Percentiles rank a stretch among this genome's conserved stretches.
Evolutionary conservation across 1,140 invertebrate species (phyloP).

Genomic region (Meteorus sp.): DNA sequence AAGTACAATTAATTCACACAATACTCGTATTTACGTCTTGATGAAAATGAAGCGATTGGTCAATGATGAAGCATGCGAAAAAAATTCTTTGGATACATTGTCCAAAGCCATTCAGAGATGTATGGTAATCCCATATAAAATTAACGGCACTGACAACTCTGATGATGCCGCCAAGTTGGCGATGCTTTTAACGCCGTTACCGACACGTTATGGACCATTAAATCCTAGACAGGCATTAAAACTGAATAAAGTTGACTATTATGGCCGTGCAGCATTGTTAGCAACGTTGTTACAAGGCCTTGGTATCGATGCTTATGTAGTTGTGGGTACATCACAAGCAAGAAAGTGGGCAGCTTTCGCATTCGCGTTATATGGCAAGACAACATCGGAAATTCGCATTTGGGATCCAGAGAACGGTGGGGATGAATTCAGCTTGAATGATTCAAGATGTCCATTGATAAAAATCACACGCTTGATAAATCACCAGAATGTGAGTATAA

Average conservation of each 20-base stretch:
- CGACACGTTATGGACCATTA: constrained; percentile 49
- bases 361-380: constrained; percentile 41
- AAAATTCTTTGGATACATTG: constrained; percentile 39
- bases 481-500: constrained; percentile 45
- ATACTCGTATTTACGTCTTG: constrained; percentile 50
- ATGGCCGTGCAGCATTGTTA: constrained; percentile 50
- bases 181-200: constrained; percentile 45
- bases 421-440: constrained; percentile 43
- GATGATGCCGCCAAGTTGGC: constrained; percentile 44
- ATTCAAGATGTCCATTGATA: constrained; percentile 47
- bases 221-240: constrained; percentile 50
- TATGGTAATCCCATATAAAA: constrained; percentile 48
- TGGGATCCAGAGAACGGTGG: constrained; percentile 56
- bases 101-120: constrained; percentile 51
- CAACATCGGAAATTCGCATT: constrained; percentile 31
- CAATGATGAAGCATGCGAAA: constrained; percentile 35
- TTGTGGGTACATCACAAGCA: constrained; percentile 51
- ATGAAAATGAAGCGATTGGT: constrained; percentile 50
- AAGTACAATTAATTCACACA: constrained; percentile 47
- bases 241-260: constrained; percentile 53
- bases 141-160: constrained; percentile 42
- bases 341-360: constrained; percentile 49
- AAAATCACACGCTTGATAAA: constrained; percentile 48
- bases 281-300: constrained; percentile 46
- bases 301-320: constrained; percentile 44